These are phyloP conservation scores for Atta cephalotes DNA, from an alignment of 1,140 invertebrate genomes.

Conservation along the genomic window DNA sequence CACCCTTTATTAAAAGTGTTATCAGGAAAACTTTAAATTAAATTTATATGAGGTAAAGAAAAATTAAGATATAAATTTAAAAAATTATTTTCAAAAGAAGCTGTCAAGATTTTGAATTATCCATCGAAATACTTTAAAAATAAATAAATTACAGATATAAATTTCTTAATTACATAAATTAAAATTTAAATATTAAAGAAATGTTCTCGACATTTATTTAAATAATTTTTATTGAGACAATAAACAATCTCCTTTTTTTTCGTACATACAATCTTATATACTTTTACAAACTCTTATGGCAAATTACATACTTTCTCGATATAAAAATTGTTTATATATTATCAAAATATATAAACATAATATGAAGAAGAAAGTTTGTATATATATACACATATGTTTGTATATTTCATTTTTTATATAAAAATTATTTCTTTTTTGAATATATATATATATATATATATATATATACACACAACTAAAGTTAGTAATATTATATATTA, in stretches of 20 bases:
- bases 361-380: not conserved
- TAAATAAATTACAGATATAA: not conserved
- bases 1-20: not conserved
- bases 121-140: not conserved
- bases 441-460: too few relatives aligned
- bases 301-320: not conserved
- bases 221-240: not conserved
- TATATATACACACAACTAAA: too few relatives aligned
- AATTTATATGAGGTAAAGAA: not conserved
- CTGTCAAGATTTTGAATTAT: not conserved
- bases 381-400: not conserved
- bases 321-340: constrained; percentile 6
- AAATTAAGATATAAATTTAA: too few relatives aligned
- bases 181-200: not conserved
- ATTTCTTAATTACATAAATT: not conserved
- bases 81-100: not conserved
- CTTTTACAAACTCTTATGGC: not conserved
- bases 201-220: not conserved
- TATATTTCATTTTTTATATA: not conserved
- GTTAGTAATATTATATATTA: too few relatives aligned
- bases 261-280: not conserved
- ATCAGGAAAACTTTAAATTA: not conserved
- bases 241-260: not conserved
- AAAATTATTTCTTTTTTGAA: not conserved
- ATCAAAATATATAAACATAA: not conserved